Evolutionary conservation across 2,888 invertebrate species (phyloP).

Genomic region (Synergus gifuensis): DNA sequence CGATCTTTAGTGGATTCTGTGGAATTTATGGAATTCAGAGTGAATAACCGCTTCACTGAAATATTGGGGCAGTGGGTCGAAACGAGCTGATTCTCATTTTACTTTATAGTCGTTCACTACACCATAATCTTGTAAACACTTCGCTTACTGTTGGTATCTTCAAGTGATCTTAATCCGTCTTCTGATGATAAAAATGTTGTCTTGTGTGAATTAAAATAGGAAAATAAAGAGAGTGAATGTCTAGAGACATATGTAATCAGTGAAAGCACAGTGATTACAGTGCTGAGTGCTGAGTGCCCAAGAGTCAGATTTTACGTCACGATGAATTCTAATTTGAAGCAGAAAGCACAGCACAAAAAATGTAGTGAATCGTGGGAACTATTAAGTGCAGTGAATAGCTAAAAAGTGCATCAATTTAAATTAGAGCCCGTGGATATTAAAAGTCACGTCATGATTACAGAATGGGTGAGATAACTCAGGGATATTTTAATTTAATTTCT

Average conservation of each 20-base stretch:
- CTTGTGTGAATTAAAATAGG: constrained; percentile 1
- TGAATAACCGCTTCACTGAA: constrained; percentile 35
- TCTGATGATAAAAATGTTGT: background rate
- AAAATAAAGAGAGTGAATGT: constrained; percentile 20
- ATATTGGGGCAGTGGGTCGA: constrained; percentile 40
- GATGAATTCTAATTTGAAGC: constrained; percentile 33
- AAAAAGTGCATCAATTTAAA: constrained; percentile 6
- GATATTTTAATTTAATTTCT: background rate
- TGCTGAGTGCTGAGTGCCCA: background rate
- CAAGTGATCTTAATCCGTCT: constrained; percentile 6
- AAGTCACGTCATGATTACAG: constrained; percentile 70
- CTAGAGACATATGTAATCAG: constrained; percentile 24
- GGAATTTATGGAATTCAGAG: constrained; percentile 8
- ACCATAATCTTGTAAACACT: constrained; percentile 11
- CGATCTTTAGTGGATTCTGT: background rate
- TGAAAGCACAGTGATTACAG: constrained; percentile 18
- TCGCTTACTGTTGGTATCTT: constrained; percentile 1
- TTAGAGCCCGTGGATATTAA: background rate
- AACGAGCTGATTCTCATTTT: constrained; percentile 26
- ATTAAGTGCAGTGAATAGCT: constrained; percentile 28
- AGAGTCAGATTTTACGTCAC: constrained; percentile 5
- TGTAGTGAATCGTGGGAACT: constrained; percentile 37
- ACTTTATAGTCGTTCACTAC: constrained; percentile 22
- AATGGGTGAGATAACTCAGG: constrained; percentile 70
- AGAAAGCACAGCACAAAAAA: constrained; percentile 14